Conservation (phyloP, 2,888 invertebrate genomes). For the Synergus itoensis region DNA sequence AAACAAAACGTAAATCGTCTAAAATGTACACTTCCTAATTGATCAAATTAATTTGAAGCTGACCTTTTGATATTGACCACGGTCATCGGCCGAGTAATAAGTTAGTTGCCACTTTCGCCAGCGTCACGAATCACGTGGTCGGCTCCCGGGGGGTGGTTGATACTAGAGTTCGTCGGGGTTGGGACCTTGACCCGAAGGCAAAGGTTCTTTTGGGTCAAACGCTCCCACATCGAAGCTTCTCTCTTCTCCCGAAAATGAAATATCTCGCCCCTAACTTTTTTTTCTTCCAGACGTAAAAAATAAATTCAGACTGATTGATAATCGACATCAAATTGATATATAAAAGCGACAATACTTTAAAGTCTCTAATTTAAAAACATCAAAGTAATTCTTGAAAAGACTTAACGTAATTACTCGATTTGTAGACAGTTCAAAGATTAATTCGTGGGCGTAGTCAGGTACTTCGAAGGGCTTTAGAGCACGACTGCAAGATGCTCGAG, state of each 20-base stretch:
- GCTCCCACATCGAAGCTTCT: conserved; percentile 54
- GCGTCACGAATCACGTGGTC: conserved; percentile 49
- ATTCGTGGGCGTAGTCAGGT: conserved; percentile 16
- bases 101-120: neutral
- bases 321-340: neutral
- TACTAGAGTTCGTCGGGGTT: conserved; percentile 58
- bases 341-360: neutral
- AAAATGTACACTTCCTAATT: neutral
- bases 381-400: neutral
- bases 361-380: neutral
- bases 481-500: conserved; percentile 55
- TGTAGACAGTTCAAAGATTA: neutral
- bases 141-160: conserved; percentile 62
- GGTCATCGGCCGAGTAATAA: conserved; percentile 57
- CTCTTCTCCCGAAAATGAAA: neutral
- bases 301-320: neutral
- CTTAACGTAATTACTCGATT: neutral
- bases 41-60: neutral
- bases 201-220: conserved; percentile 71
- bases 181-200: conserved; percentile 69
- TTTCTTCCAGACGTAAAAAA: neutral
- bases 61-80: conserved; percentile 49
- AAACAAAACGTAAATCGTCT: neutral
- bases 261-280: neutral
- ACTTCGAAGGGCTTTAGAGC: conserved; percentile 10